These are phyloP conservation scores for Misgurnus mizolepis DNA, from an alignment of 2,113 vertebrate species.

Conservation along the genomic window DNA sequence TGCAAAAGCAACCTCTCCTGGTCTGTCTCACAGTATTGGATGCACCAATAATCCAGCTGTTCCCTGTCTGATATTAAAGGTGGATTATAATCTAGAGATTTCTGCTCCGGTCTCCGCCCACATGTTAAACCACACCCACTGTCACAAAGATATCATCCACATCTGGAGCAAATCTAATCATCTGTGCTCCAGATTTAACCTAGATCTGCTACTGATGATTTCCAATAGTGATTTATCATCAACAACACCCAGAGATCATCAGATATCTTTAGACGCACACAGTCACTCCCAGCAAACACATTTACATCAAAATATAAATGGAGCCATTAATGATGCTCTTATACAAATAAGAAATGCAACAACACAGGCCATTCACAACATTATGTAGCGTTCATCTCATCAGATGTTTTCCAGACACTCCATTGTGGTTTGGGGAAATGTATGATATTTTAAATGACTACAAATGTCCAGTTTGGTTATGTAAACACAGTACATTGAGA, in stretches of 20 bases:
- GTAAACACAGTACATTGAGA: background rate
- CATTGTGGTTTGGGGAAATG: background rate
- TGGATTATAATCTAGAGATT: slow-evolving; percentile 7
- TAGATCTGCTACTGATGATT: background rate
- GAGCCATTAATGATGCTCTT: background rate
- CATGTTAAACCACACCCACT: background rate
- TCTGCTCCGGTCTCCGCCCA: background rate
- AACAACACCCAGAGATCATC: background rate
- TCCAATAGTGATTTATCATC: background rate
- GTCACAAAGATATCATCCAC: background rate
- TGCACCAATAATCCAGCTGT: background rate
- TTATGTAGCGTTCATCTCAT: background rate
- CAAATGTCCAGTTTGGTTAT: background rate
- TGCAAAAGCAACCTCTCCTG: background rate
- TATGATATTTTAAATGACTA: background rate
- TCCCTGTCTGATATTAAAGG: background rate
- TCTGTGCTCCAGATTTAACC: background rate
- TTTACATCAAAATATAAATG: background rate
- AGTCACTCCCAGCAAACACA: background rate
- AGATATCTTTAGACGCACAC: too few relatives aligned
- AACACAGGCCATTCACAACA: background rate
- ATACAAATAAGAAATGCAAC: background rate
- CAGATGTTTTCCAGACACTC: background rate
- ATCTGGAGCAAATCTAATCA: background rate
- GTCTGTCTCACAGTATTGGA: background rate